These are phyloP conservation scores for Galaxea fascicularis DNA, from an alignment of 92 coral and sea anemone species.

Conservation along the genomic window DNA sequence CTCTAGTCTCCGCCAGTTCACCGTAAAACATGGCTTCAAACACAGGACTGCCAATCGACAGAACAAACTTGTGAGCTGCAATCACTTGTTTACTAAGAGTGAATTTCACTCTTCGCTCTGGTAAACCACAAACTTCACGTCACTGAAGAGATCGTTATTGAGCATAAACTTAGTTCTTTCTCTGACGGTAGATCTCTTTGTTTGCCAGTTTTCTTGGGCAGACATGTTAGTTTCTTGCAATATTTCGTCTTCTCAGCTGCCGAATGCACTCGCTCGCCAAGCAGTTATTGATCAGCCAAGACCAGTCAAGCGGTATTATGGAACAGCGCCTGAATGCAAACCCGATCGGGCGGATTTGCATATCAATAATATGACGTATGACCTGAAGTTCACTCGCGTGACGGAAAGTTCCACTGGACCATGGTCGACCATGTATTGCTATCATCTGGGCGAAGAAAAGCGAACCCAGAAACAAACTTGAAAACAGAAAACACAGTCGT, in stretches of 20 bases:
- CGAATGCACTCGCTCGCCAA: too few species aligned
- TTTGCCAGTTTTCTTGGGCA: constrained; percentile 63
- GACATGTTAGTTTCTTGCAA: constrained; percentile 52
- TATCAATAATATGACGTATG: too few species aligned
- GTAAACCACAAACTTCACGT: constrained; percentile 41
- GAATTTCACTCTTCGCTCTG: constrained; percentile 41
- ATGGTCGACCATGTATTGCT: too few species aligned
- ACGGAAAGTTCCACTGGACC: too few species aligned
- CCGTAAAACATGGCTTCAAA: constrained; percentile 80
- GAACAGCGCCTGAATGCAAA: too few species aligned
- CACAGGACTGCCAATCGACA: constrained; percentile 65
- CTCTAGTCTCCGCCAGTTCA: constrained; percentile 53
- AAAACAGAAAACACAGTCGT: too few species aligned
- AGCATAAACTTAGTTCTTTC: constrained; percentile 74
- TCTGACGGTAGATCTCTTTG: constrained; percentile 58
- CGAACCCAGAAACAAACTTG: too few species aligned
- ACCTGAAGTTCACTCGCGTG: too few species aligned
- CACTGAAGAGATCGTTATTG: constrained; percentile 54
- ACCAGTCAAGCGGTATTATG: too few species aligned
- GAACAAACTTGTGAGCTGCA: constrained; percentile 42
- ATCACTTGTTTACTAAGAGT: constrained; percentile 37
- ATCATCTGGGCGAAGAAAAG: too few species aligned
- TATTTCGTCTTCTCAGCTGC: constrained; percentile 54
- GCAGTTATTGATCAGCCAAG: too few species aligned
- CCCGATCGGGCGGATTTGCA: too few species aligned